Evolutionary conservation across 2,113 vertebrate species (phyloP).

Genomic region (Oxyura jamaicensis): DNA sequence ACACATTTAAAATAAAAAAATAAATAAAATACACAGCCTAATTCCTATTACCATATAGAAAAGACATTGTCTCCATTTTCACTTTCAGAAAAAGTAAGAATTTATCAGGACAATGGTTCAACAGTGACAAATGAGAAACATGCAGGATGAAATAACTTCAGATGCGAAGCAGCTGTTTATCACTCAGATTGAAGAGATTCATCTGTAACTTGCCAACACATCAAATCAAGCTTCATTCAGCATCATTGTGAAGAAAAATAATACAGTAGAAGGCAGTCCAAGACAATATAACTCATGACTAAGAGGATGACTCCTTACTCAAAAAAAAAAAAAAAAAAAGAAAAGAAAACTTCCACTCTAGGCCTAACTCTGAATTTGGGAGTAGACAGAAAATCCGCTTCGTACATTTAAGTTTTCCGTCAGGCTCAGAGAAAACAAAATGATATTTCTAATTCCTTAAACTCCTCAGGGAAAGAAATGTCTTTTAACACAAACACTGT

Average conservation of each 20-base stretch:
- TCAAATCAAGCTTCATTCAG: constrained; percentile 39
- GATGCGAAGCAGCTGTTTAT: constrained; percentile 11
- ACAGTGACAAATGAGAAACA: neutral
- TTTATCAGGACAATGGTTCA: neutral
- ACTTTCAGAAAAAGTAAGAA: neutral
- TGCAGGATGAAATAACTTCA: neutral
- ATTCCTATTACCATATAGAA: neutral
- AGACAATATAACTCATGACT: neutral
- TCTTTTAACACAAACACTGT: neutral
- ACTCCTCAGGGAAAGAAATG: neutral
- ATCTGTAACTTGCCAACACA: neutral
- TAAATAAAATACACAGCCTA: neutral
- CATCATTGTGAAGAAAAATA: neutral
- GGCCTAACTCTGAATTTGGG: neutral
- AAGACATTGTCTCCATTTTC: neutral
- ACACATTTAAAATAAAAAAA: accelerated
- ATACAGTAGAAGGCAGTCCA: neutral
- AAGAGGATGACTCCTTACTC: neutral
- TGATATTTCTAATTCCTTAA: neutral
- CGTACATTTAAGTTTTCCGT: neutral
- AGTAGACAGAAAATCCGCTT: neutral
- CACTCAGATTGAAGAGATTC: neutral
- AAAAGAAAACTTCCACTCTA: neutral
- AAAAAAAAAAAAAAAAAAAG: neutral
- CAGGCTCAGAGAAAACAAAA: neutral